Evolutionary conservation across 2,888 invertebrate genomes (phyloP).

Genomic region (Acrobasis repandana): DNA sequence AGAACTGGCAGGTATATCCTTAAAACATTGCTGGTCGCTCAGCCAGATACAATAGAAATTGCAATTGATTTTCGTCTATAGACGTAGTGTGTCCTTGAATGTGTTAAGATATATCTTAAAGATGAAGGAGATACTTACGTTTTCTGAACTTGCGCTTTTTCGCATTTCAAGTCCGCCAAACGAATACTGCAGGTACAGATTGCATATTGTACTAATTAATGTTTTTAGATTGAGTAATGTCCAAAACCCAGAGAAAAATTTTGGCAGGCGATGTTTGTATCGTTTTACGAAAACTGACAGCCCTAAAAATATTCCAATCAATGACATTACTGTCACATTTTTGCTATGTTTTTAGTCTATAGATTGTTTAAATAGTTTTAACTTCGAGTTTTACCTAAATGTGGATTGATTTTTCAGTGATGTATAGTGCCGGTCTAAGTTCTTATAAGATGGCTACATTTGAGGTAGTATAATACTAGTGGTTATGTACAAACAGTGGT

Average conservation of each 20-base stretch:
- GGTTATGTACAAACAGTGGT: too few species aligned
- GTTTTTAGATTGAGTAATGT: slow-evolving; percentile 57
- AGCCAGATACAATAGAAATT: too few species aligned
- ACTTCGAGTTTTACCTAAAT: neutral
- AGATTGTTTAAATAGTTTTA: neutral
- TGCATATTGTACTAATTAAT: slow-evolving; percentile 65
- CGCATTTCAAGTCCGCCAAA: slow-evolving; percentile 73
- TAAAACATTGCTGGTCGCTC: too few species aligned
- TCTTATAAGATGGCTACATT: too few species aligned
- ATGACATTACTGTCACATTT: slow-evolving; percentile 40
- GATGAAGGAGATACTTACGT: slow-evolving; percentile 39
- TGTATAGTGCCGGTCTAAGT: too few species aligned
- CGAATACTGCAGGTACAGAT: slow-evolving; percentile 55
- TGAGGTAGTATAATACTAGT: too few species aligned
- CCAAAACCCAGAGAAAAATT: slow-evolving; percentile 65
- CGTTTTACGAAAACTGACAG: slow-evolving; percentile 55
- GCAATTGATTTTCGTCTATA: too few species aligned
- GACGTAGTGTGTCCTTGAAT: too few species aligned
- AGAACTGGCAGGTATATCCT: too few species aligned
- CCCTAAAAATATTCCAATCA: slow-evolving; percentile 55
- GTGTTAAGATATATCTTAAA: too few species aligned
- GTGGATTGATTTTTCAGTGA: neutral
- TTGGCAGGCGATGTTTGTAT: slow-evolving; percentile 59
- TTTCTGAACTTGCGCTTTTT: slow-evolving; percentile 69
- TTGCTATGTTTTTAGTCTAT: slow-evolving; percentile 3